Percentiles rank a stretch among this genome's conserved stretches.
phyloP scores from a whole-genome alignment of 2,113 vertebrate genomes.

The Colinus virginianus region DNA sequence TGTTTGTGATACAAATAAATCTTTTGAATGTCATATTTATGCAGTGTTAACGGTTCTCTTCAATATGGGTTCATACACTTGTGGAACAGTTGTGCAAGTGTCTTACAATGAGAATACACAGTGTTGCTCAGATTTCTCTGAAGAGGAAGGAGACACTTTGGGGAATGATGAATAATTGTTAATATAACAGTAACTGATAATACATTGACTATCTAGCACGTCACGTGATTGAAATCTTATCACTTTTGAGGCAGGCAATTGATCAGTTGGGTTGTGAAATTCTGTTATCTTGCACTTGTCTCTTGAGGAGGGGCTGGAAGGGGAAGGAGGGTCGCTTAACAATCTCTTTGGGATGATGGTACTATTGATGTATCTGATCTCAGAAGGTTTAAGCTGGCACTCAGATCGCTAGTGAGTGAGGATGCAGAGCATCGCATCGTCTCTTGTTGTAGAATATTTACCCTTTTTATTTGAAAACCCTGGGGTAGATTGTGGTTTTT shows the following conservation, averaged over 20 bases:
- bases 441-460: neutral
- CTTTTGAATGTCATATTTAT: neutral
- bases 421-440: neutral
- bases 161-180: conserved; percentile 62
- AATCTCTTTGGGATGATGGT: neutral
- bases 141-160: neutral
- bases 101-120: neutral
- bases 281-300: conserved; percentile 36
- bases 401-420: neutral
- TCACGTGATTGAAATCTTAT: conserved; percentile 61
- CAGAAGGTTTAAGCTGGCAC: neutral
- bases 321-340: neutral
- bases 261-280: conserved; percentile 55
- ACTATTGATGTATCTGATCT: conserved; percentile 17
- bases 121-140: neutral
- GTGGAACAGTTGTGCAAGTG: neutral
- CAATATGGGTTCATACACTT: neutral
- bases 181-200: conserved; percentile 62
- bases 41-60: neutral
- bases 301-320: conserved; percentile 22
- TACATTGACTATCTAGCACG: conserved; percentile 50
- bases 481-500: neutral
- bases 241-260: conserved; percentile 44
- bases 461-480: neutral
- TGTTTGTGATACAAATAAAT: neutral